Evolutionary conservation across 2,113 vertebrate genomes (phyloP).

Genomic region (Procavia capensis): DNA sequence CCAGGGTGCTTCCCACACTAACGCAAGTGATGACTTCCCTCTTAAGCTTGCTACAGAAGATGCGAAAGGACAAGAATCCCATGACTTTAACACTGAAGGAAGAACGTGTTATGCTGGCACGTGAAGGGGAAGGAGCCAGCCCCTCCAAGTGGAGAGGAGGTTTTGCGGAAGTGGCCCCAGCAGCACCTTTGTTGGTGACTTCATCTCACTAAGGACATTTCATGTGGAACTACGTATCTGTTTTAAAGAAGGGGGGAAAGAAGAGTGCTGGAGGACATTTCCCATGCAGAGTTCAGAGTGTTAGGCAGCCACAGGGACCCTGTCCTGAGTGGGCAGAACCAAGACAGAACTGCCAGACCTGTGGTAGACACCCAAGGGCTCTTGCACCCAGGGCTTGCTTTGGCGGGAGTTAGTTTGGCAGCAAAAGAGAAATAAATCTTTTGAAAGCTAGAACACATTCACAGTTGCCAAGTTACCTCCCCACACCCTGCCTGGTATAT

Average conservation of each 20-base stretch:
- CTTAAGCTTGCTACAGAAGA: not conserved
- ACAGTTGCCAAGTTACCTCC: not conserved
- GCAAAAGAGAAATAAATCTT: not conserved
- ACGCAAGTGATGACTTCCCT: rapidly evolving
- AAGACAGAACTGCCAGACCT: not conserved
- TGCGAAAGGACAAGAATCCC: not conserved
- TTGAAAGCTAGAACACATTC: not conserved
- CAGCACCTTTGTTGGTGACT: conserved; percentile 52
- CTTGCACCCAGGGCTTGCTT: not conserved
- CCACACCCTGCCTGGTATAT: not conserved
- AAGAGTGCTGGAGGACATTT: not conserved
- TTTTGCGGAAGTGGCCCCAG: not conserved
- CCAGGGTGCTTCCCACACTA: not conserved
- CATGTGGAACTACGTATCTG: not conserved
- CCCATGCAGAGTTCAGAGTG: not conserved
- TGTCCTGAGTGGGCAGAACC: not conserved
- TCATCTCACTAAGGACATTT: not conserved
- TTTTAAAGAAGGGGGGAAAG: not conserved
- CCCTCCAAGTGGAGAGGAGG: not conserved
- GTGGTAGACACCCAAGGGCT: not conserved
- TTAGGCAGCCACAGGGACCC: not conserved
- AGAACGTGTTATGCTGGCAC: not conserved
- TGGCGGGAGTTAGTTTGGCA: not conserved
- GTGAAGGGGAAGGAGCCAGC: not conserved
- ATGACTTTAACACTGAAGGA: not conserved